A percentile compares a stretch with the other conserved stretches of the same genome.
phyloP scores from a whole-genome alignment of 2,113 vertebrate genomes.

The Narcine bancroftii region DNA sequence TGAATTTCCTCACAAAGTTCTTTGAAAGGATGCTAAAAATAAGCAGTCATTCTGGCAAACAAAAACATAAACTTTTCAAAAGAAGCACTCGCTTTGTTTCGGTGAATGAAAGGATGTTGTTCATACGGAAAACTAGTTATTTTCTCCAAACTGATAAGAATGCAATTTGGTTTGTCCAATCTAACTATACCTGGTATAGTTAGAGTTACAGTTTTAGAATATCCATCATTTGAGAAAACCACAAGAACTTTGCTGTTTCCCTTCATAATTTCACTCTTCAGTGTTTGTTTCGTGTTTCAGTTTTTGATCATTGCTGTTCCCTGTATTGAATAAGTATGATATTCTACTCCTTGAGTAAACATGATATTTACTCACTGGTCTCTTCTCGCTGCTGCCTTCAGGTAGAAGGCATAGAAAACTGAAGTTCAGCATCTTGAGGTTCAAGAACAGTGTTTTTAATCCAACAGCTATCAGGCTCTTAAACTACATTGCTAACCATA shows the following conservation, averaged over 20 bases:
- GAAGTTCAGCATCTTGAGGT: no score
- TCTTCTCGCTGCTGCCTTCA: no score
- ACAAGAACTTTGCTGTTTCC: background rate
- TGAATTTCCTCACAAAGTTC: conserved; percentile 27
- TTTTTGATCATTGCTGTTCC: no score
- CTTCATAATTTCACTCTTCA: background rate
- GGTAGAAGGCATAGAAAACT: no score
- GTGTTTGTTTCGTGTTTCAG: no score
- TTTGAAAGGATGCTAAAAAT: conserved; percentile 23
- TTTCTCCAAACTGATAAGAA: background rate
- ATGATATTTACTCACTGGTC: no score
- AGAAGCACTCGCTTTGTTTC: conserved; percentile 1
- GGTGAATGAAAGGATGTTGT: background rate
- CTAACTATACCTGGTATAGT: background rate
- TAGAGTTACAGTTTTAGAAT: background rate
- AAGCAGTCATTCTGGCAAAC: background rate
- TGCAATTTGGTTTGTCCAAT: background rate
- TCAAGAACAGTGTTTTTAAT: no score
- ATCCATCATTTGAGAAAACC: background rate
- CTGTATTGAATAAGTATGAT: no score
- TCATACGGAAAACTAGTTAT: background rate
- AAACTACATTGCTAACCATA: no score
- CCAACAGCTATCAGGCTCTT: no score
- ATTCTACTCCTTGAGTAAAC: no score
- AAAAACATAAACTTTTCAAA: conserved; percentile 15